Evolutionary conservation across 2,113 vertebrate species (phyloP).

Genomic region (human (Homo sapiens)): DNA sequence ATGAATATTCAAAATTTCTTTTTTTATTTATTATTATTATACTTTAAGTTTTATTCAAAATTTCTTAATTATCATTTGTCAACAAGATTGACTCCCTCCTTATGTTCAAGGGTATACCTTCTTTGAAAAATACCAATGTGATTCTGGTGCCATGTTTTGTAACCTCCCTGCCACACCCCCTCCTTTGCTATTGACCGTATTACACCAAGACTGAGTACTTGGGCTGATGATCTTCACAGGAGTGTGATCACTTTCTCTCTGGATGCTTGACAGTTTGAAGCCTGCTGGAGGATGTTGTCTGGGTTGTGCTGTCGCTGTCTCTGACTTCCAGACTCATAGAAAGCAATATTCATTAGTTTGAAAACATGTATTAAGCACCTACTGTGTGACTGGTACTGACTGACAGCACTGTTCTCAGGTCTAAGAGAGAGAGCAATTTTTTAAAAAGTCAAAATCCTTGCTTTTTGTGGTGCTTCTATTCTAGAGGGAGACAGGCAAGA

Average conservation of each 20-base stretch:
- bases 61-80: not conserved
- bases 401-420: not conserved
- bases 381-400: fast-evolving
- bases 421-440: fast-evolving
- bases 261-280: not conserved
- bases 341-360: no score
- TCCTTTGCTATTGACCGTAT: fast-evolving
- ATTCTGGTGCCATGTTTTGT: fast-evolving
- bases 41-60: no score
- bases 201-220: fast-evolving
- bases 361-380: no score
- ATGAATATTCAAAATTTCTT: fast-evolving
- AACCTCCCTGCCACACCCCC: no score
- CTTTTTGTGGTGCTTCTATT: not conserved
- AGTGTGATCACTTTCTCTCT: no score
- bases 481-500: no score
- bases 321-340: not conserved
- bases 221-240: not conserved
- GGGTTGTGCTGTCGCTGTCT: fast-evolving
- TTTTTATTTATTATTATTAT: not conserved
- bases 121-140: not conserved
- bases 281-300: not conserved
- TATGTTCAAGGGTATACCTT: not conserved
- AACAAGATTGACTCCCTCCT: not conserved
- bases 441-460: fast-evolving